phyloP scores from a whole-genome alignment of 2,113 vertebrate genomes.

The Delphinus delphis region DNA sequence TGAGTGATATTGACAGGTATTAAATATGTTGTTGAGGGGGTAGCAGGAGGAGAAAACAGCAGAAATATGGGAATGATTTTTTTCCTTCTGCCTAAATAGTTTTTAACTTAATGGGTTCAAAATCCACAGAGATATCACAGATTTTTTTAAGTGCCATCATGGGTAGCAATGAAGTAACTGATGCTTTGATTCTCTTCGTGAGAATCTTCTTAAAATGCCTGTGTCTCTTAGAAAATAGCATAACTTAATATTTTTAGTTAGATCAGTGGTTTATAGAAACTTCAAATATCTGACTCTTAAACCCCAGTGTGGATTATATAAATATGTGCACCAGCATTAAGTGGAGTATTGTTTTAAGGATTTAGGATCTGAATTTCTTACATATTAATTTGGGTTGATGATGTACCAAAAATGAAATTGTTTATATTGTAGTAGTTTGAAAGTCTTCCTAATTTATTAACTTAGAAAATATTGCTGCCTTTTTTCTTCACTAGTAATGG shows the following conservation, averaged over 20 bases:
- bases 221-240: background rate
- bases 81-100: slow-evolving; percentile 6
- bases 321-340: background rate
- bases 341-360: background rate
- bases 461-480: background rate
- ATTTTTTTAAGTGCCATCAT: background rate
- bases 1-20: background rate
- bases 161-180: background rate
- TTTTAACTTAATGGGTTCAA: background rate
- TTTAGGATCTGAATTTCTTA: background rate
- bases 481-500: background rate
- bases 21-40: background rate
- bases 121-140: background rate
- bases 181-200: background rate
- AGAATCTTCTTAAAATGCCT: background rate
- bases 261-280: background rate
- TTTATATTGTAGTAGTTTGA: background rate
- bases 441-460: slow-evolving; percentile 1
- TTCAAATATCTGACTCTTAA: background rate
- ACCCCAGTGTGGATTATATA: background rate
- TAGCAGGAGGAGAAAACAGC: background rate
- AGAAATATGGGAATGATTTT: background rate
- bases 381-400: background rate
- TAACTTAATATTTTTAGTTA: background rate
- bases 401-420: background rate